These are phyloP conservation scores for Allygus modestus DNA, from an alignment of 2,888 invertebrate species.

Conservation along the genomic window DNA sequence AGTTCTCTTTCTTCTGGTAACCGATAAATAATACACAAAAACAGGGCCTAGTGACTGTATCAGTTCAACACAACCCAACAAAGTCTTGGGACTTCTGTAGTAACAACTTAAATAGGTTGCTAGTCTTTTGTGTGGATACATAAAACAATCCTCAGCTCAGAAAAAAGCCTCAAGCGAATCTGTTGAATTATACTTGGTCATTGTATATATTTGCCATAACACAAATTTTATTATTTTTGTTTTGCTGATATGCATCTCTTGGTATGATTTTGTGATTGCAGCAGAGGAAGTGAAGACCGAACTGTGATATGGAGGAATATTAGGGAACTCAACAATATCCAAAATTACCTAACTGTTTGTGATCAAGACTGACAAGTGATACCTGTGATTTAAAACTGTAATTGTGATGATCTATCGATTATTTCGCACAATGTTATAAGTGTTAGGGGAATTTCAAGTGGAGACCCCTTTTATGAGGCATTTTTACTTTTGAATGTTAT, in stretches of 20 bases:
- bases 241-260: neutral
- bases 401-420: neutral
- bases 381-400: slow-evolving; percentile 17
- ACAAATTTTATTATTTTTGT: neutral
- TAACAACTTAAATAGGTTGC: too few species aligned
- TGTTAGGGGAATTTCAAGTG: neutral
- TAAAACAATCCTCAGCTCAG: too few species aligned
- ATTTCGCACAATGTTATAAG: neutral
- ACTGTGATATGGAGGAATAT: neutral
- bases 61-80: too few species aligned
- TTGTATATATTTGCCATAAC: too few species aligned
- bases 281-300: slow-evolving; percentile 46
- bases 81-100: too few species aligned
- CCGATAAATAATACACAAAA: too few species aligned
- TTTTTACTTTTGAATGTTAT: neutral
- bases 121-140: too few species aligned
- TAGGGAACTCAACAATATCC: neutral
- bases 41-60: too few species aligned
- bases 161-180: too few species aligned
- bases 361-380: slow-evolving; percentile 9
- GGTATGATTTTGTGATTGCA: slow-evolving; percentile 43
- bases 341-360: slow-evolving; percentile 5
- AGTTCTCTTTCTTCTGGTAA: too few species aligned
- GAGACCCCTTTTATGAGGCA: neutral
- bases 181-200: too few species aligned